Evolutionary conservation across 2,888 invertebrate genomes (phyloP), one percentile per base, ranked within the genome.

Genomic region (Hybos culiciformis): DNA sequence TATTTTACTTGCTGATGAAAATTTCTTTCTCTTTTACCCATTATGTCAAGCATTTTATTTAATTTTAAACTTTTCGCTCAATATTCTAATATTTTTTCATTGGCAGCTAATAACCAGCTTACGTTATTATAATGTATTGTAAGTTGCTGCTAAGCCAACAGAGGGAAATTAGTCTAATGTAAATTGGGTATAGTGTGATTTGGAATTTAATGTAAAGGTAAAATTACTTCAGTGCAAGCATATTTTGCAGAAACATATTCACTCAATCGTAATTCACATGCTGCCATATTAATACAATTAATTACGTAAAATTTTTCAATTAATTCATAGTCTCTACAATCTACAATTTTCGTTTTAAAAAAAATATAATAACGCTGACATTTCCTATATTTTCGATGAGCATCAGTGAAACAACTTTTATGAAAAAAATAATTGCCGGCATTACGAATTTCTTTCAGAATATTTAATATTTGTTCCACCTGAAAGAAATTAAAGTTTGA

Each of bases 381-480:
- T 67, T 91, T 91, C 46, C 71, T 71, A 61, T 91, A 91, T 60
- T 88, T 88, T 47, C 78, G 70, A 24, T 74, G 71, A 1, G 90
- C 83, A 26, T 73, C 71, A 11, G 69, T 57, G 61, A 71, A 82
- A 43, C 77, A 70, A 14, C 73, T 69, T 41, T 68, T 66, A 7
- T 69, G 67, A 60, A 76, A 90, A 54, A 71, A 77, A 43, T 66
- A 54, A 66, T 90, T 90, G 12, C 90, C 90, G 5, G 78, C 74
- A 47, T 70, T 64, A 58, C 85, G 85, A 41, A 87, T 77, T 17
- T 63, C 66, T 14, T 74, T 70, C 7, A 83, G 71, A 21, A 68
- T 57, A 17, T 64, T 60, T n/a, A 75, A 52, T 36, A 74, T 54
- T 42, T 71, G 63, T 7, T 69, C 63, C 36, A 66, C 48, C 75